Base-by-base conservation (phyloP, 2,888 invertebrate species). In the Eubasilissa splendida region DNA sequence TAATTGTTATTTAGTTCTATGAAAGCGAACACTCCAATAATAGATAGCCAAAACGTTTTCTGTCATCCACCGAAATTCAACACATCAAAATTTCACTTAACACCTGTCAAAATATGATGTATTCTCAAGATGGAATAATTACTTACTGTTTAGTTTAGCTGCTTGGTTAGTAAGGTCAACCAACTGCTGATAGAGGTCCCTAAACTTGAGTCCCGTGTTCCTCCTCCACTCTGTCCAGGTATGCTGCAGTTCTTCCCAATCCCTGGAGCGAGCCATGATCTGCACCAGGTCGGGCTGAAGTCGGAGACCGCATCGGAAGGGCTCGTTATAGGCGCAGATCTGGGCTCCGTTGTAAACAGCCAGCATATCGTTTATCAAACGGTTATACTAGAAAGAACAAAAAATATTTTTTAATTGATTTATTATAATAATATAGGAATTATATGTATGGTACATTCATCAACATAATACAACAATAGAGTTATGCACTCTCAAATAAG, bases 141-240 rank as follows among this genome's bases (percentile, higher is more conserved):
- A 91, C 94, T 91, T 89, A 96, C 97, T 96, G 85, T 96, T 96
- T 7, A 94, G 89, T 85, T 91, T 91, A 0, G 96, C 95, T 5
- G 96, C 96, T 82, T 96, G 94, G 85, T 96, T 96, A 80, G 95
- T 95, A 70, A 96, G 87, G 76, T 94, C 93, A 0, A 95, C 93
- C 80, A 96, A 88, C 87, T 96, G 96, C 82, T 96, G 95, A 85
- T 94, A 97, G 54, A 95, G 89, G 84, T 96, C 96, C 83, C 95
- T 91, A 87, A 96, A 92, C 85, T 95, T 92, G 79, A 94, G 92
- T 0, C 95, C 96, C 0, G 97, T 96, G 84, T 95, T 94, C 84
- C 97, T 91, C 85, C 97, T 92, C 95, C 97, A 98, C 86, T 96
- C 96, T 0, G 94, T 93, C 98, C 98, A 98, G 0, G 94, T 93